Conservation (phyloP, 2,113 vertebrate species). For the Zosterops lateralis region DNA sequence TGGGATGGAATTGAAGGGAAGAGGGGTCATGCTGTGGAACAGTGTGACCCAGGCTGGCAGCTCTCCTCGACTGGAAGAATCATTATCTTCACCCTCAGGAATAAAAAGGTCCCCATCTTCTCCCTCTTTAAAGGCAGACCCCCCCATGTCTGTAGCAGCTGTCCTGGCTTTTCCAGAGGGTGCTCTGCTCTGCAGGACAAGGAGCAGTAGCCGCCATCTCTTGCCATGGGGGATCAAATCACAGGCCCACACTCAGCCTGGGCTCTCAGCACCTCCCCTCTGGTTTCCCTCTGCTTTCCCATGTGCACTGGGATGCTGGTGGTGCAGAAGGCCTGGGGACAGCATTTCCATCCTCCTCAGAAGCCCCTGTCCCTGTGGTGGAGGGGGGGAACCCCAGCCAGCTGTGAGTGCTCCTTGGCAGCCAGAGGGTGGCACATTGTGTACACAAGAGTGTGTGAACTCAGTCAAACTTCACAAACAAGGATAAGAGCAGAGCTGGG, state of each 20-base stretch:
- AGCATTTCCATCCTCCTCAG: not conserved
- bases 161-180: not conserved
- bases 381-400: not conserved
- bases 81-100: not conserved
- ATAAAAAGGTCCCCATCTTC: not conserved
- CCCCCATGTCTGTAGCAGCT: rapidly evolving
- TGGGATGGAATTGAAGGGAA: not conserved
- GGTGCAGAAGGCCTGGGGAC: not conserved
- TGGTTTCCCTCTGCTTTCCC: not conserved
- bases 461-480: slow-evolving; percentile 58
- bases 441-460: slow-evolving; percentile 39
- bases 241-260: not conserved
- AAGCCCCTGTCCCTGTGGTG: rapidly evolving
- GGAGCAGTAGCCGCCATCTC: not conserved
- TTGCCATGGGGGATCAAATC: rapidly evolving
- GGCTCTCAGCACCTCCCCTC: not conserved
- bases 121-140: not conserved
- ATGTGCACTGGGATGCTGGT: rapidly evolving
- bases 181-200: not conserved
- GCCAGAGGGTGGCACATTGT: not conserved
- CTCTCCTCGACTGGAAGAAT: not conserved
- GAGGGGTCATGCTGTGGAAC: not conserved
- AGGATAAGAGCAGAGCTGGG: slow-evolving; percentile 25
- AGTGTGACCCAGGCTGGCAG: not conserved
- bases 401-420: not conserved